Conservation (phyloP, 2,113 vertebrate species). For the Bettongia penicillata region DNA sequence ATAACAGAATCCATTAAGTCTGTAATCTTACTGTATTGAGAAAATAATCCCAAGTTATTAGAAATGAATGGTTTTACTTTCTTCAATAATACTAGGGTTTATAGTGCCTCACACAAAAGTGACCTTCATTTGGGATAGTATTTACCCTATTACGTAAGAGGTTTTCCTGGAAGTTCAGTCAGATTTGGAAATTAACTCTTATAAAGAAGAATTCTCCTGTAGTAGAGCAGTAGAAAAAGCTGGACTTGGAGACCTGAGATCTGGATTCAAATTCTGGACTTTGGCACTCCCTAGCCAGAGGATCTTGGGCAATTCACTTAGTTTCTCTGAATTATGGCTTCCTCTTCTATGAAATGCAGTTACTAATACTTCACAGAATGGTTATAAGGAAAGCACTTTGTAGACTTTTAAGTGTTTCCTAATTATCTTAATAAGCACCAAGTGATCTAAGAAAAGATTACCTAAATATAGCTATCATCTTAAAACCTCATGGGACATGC, state of each 20-base stretch:
- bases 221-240: not conserved
- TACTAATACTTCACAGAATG: not conserved
- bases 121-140: not conserved
- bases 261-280: not conserved
- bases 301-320: not conserved
- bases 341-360: not conserved
- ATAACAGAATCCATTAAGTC: not conserved
- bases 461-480: not conserved
- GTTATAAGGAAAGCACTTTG: not conserved
- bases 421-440: not conserved
- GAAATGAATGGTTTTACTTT: not conserved
- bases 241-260: not conserved
- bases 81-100: not conserved
- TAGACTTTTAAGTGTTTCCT: not conserved
- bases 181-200: constrained; percentile 1
- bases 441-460: not conserved
- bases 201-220: not conserved
- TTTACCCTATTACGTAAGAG: not conserved
- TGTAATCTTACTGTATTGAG: not conserved
- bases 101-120: not conserved
- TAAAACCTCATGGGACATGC: not conserved
- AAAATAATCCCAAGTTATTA: not conserved
- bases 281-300: not conserved
- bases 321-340: not conserved
- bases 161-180: not conserved